Percentiles rank a stretch among this genome's conserved stretches.
Evolutionary conservation across 1,140 invertebrate species (phyloP).

Genomic region (Hermetia illucens): DNA sequence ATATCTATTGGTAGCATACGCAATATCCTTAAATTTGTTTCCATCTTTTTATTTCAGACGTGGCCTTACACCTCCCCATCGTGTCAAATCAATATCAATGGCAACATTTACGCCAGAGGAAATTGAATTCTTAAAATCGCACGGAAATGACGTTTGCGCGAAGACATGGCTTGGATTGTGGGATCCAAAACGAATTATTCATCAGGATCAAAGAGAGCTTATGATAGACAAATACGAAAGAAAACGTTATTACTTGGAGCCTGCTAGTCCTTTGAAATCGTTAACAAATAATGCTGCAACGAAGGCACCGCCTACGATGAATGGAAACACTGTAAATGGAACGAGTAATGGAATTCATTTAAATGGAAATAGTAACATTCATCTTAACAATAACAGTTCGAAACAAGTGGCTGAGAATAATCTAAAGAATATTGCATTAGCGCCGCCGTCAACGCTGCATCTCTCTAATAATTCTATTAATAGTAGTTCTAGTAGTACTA

Average conservation of each 20-base stretch:
- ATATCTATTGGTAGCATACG: background rate
- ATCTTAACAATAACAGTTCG: background rate
- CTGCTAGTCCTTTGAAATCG: slow-evolving; percentile 35
- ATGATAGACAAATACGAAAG: slow-evolving; percentile 90
- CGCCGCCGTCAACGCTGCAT: slow-evolving; percentile 24
- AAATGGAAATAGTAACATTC: background rate
- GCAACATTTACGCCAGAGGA: slow-evolving; percentile 93
- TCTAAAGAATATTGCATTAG: slow-evolving; percentile 23
- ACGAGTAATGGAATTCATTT: slow-evolving; percentile 2
- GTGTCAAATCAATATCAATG: slow-evolving; percentile 98
- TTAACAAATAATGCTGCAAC: slow-evolving; percentile 21
- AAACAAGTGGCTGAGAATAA: slow-evolving; percentile 10
- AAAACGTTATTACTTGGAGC: slow-evolving; percentile 64
- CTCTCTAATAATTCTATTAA: slow-evolving; percentile 8
- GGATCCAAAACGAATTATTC: slow-evolving; percentile 52
- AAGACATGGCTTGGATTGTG: slow-evolving; percentile 82
- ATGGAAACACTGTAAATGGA: background rate
- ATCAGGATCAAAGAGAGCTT: slow-evolving; percentile 71
- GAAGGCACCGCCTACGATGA: background rate
- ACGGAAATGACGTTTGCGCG: slow-evolving; percentile 87
- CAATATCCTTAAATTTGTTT: slow-evolving; percentile 1
- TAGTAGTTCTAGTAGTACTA: background rate
- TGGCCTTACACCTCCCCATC: slow-evolving; percentile 90
- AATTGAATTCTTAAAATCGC: slow-evolving; percentile 76
- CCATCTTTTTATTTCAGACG: slow-evolving; percentile 47